Evolutionary conservation across 2,888 invertebrate genomes (phyloP), one percentile per base, ranked within the genome.

Genomic region (Agrochola macilenta): DNA sequence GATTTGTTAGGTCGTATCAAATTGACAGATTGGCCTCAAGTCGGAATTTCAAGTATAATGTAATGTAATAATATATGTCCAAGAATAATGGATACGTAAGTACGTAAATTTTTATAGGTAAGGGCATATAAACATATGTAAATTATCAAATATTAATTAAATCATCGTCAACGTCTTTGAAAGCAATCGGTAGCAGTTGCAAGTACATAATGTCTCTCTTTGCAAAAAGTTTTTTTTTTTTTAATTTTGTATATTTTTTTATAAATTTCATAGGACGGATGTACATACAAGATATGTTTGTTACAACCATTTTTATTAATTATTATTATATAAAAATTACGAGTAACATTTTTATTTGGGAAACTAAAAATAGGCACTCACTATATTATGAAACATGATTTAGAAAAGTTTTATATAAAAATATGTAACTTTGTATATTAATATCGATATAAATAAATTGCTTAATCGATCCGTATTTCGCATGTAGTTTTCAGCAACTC

Each of bases 261-360:
- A 79, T 46, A 23, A 52, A 61, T 63, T 84, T 66, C 66, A 35
- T 64, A 74, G 87, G 87, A 88, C 88, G 88, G 88, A 87, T 71
- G 66, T 63, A 69, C 46, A 81, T 63, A 69, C 46, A 81, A 73
- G 80, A 89, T 88, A 87, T 87, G 81, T 83, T 68, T 66, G 49
- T 63, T 70, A 82, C 76, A 89, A 82, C 79, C 81, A 74, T 81
- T 87, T 69, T 64, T 20, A 52, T 52, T 46, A 5, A 60, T 64
- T 43, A 17, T 26, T 71, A 61, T 46, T 30, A 43, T 63, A 61
- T 52, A 17, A 39, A 70, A 74, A 58, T 20, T 61, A 66, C 5
- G 12, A 79, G 30, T 69, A 69, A 75, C 0, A 30, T 57, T 65
- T 58, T 17, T 61, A 12, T 63, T 65, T 65, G 7, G 52, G 52